A percentile compares a stretch with the other conserved stretches of the same genome.
phyloP scores from a whole-genome alignment of 2,888 invertebrate genomes.

The Volucella zonaria region DNA sequence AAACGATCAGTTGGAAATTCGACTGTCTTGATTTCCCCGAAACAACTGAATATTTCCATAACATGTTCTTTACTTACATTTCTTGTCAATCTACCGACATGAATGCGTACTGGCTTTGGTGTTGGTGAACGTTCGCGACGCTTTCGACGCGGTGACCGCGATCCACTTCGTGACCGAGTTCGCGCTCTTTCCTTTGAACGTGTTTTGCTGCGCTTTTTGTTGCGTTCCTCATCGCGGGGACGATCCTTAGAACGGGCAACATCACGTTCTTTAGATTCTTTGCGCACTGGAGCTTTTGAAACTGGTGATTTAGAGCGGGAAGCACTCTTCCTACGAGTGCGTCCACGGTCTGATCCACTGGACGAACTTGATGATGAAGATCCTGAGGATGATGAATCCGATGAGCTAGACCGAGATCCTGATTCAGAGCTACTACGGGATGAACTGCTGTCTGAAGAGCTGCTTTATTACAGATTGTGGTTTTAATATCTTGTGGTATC shows the following conservation, averaged over 20 bases:
- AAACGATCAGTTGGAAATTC: slow-evolving; percentile 95
- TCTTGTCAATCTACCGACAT: slow-evolving; percentile 94
- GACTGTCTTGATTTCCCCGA: slow-evolving; percentile 92
- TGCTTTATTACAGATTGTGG: slow-evolving; percentile 76
- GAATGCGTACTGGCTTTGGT: slow-evolving; percentile 95
- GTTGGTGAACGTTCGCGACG: slow-evolving; percentile 93
- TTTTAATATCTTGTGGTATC: neutral
- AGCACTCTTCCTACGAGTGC: slow-evolving; percentile 85
- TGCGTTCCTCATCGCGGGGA: slow-evolving; percentile 75
- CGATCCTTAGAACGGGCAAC: slow-evolving; percentile 76
- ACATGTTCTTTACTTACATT: slow-evolving; percentile 96
- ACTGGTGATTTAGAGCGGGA: slow-evolving; percentile 75
- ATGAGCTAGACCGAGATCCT: slow-evolving; percentile 90
- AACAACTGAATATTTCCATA: slow-evolving; percentile 94
- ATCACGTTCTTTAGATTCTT: slow-evolving; percentile 70
- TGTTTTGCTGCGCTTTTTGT: slow-evolving; percentile 62
- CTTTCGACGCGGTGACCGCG: slow-evolving; percentile 89
- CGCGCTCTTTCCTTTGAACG: slow-evolving; percentile 78
- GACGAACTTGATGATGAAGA: slow-evolving; percentile 87
- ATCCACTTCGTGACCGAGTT: slow-evolving; percentile 87
- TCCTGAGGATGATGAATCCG: slow-evolving; percentile 84
- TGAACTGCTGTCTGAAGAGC: slow-evolving; percentile 92
- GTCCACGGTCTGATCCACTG: slow-evolving; percentile 86
- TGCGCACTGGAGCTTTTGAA: slow-evolving; percentile 78
- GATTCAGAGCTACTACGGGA: slow-evolving; percentile 88